Evolutionary conservation across 2,113 vertebrate species (phyloP).

Genomic region (Epinephelus lanceolatus): DNA sequence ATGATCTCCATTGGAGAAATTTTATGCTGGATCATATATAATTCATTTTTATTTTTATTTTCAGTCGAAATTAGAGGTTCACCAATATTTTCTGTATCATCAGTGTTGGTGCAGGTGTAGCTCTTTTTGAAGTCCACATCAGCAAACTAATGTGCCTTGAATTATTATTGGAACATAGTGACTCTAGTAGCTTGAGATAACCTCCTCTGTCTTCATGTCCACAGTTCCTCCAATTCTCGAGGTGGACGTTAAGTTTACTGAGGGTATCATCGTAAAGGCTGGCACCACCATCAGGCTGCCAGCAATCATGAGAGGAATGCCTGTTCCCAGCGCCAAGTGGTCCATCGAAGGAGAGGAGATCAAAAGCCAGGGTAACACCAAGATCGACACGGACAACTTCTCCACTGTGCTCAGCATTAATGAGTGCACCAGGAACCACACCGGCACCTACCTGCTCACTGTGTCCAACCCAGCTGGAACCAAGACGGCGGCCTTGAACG

Average conservation of each 20-base stretch:
- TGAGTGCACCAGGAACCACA: slow-evolving; percentile 93
- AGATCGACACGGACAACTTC: slow-evolving; percentile 93
- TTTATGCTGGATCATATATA: not conserved
- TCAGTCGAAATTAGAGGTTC: not conserved
- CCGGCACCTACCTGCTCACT: slow-evolving; percentile 94
- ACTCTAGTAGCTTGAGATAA: not conserved
- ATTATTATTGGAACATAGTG: not conserved
- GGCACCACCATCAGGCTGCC: slow-evolving; percentile 95
- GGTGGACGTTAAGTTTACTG: slow-evolving; percentile 94
- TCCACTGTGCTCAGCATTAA: slow-evolving; percentile 95
- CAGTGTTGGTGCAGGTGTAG: not conserved
- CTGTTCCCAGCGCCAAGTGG: slow-evolving; percentile 95
- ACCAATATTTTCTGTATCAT: not conserved
- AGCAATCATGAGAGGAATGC: slow-evolving; percentile 96
- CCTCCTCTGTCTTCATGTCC: slow-evolving; percentile 48
- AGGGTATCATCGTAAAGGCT: slow-evolving; percentile 97
- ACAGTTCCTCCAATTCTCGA: slow-evolving; percentile 94
- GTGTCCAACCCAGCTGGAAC: slow-evolving; percentile 95
- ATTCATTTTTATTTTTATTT: not conserved
- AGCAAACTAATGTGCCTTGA: not conserved
- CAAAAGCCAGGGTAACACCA: slow-evolving; percentile 89
- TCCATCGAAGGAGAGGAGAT: slow-evolving; percentile 91
- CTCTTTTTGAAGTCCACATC: not conserved
- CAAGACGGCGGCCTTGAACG: slow-evolving; percentile 92
- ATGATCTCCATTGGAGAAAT: not conserved